Conservation (phyloP, 2,113 vertebrate species). For the Brachionichthys hirsutus region DNA sequence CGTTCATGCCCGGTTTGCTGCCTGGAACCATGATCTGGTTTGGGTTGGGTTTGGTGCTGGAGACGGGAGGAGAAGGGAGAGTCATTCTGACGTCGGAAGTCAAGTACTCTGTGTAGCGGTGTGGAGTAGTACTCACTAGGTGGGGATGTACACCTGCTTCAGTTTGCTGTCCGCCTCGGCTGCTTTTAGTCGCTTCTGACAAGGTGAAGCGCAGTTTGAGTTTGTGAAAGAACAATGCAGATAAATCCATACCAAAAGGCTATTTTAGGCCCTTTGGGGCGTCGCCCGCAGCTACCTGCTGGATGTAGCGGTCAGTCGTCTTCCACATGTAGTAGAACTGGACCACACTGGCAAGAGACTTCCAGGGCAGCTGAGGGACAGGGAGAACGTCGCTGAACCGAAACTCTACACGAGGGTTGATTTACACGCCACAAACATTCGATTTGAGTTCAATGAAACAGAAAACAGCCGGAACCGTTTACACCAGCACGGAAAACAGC, state of each 20-base stretch:
- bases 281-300: slow-evolving; percentile 77
- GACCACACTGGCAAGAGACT: slow-evolving; percentile 92
- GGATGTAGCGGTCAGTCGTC: slow-evolving; percentile 94
- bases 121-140: slow-evolving; percentile 83
- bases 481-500: too few relatives aligned
- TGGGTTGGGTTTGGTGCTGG: slow-evolving; percentile 92
- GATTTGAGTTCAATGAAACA: neutral
- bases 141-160: slow-evolving; percentile 94
- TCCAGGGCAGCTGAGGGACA: slow-evolving; percentile 86
- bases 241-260: neutral
- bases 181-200: slow-evolving; percentile 90
- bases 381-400: neutral
- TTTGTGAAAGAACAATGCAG: neutral
- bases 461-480: too few relatives aligned
- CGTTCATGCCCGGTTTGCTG: slow-evolving; percentile 90
- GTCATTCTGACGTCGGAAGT: neutral
- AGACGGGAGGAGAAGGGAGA: neutral
- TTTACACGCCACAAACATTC: neutral
- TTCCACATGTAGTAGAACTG: slow-evolving; percentile 99
- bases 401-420: neutral
- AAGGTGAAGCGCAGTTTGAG: too few relatives aligned
- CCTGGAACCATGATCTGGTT: slow-evolving; percentile 92
- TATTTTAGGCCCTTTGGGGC: fast-evolving
- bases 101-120: neutral
- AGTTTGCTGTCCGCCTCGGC: slow-evolving; percentile 93